phyloP scores from a whole-genome alignment of 2,113 vertebrate genomes.

The Micronisus gabar region DNA sequence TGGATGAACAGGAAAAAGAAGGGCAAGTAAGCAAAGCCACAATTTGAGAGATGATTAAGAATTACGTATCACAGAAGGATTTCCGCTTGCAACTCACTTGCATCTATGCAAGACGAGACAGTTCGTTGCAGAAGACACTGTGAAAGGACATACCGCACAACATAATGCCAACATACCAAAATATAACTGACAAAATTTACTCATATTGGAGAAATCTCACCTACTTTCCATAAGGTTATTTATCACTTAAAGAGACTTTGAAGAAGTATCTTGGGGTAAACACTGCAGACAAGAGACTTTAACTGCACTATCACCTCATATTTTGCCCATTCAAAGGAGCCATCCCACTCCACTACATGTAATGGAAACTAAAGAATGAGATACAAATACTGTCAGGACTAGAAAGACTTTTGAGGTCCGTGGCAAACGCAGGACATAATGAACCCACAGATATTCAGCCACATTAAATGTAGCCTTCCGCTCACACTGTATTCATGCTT shows the following conservation, averaged over 20 bases:
- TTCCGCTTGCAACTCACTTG: neutral
- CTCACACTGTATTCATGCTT: neutral
- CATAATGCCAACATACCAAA: too few relatives aligned
- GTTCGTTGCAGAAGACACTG: neutral
- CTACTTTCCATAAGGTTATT: neutral
- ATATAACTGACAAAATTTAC: neutral
- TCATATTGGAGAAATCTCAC: neutral
- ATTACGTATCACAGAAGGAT: neutral
- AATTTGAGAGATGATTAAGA: neutral
- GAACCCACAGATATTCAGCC: neutral
- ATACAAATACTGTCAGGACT: neutral
- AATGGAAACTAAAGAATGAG: neutral
- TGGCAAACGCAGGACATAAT: neutral
- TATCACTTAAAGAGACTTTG: neutral
- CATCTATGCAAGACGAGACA: accelerated
- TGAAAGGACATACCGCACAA: neutral
- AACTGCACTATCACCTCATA: neutral
- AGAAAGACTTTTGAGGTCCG: neutral
- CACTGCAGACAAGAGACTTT: neutral
- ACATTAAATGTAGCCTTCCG: neutral
- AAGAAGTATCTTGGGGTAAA: neutral
- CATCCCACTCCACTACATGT: accelerated
- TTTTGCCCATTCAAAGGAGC: neutral
- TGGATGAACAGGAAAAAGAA: neutral
- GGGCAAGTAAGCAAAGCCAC: neutral